These are phyloP conservation scores for Anhinga anhinga DNA, from an alignment of 2,113 vertebrate genomes.

Conservation along the genomic window DNA sequence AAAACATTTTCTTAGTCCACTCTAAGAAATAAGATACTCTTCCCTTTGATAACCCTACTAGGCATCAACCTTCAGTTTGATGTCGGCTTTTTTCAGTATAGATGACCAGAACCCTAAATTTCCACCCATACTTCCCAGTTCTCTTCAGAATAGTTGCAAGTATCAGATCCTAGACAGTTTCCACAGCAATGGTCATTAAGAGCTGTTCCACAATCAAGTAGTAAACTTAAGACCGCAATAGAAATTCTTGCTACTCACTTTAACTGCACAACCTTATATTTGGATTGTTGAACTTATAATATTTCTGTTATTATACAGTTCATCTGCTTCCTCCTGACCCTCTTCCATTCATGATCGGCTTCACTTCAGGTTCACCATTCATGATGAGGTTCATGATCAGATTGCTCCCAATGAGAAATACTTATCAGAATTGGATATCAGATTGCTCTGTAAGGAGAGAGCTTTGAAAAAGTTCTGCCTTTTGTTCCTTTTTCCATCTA, in stretches of 20 bases:
- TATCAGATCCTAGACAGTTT: neutral
- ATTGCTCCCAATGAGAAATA: neutral
- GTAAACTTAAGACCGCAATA: neutral
- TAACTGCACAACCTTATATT: neutral
- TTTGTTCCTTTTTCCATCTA: neutral
- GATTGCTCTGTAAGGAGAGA: neutral
- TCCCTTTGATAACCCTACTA: neutral
- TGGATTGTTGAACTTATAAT: neutral
- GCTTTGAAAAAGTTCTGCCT: neutral
- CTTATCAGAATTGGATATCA: neutral
- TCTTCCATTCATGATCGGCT: neutral
- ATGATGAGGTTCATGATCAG: neutral
- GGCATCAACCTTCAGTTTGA: neutral
- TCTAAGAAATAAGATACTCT: neutral
- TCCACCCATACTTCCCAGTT: neutral
- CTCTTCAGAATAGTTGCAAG: neutral
- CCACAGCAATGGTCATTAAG: neutral
- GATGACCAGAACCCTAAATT: neutral
- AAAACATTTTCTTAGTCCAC: neutral
- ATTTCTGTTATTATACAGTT: neutral
- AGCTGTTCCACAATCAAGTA: neutral
- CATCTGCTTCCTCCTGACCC: neutral
- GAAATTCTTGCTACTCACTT: neutral
- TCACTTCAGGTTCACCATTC: neutral
- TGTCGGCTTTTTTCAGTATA: neutral